A percentile compares a stretch with the other conserved stretches of the same genome.
Evolutionary conservation across 2,113 vertebrate species (phyloP).

Genomic region (Notiomystis cincta): DNA sequence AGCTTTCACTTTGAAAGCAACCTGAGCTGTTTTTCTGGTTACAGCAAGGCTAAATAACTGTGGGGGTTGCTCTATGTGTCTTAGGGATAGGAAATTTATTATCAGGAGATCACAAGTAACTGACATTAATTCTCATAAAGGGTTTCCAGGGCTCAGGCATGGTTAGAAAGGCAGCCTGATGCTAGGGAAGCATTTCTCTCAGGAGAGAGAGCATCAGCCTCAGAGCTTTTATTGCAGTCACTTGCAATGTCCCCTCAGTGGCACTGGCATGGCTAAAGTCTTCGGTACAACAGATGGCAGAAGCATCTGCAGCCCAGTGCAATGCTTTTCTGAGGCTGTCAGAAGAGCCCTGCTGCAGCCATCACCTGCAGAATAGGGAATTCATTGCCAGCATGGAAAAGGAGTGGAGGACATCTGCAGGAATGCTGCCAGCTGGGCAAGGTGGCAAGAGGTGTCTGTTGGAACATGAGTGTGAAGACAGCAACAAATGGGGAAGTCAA

Average conservation of each 20-base stretch:
- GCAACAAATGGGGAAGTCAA: neutral
- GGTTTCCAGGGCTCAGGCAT: neutral
- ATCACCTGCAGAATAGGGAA: neutral
- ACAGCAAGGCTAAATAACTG: neutral
- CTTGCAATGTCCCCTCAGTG: accelerated
- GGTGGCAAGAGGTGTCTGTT: neutral
- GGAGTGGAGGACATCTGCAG: neutral
- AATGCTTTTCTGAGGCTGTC: neutral
- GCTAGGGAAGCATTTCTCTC: neutral
- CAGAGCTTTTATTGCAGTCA: neutral
- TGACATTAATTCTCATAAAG: neutral
- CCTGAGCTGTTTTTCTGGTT: neutral
- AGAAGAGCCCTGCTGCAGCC: neutral
- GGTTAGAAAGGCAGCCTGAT: neutral
- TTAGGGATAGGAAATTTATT: neutral
- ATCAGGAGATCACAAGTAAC: neutral
- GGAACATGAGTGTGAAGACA: neutral
- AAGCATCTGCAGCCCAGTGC: neutral
- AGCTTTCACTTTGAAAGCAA: neutral
- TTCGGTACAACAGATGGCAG: neutral
- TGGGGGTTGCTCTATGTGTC: neutral
- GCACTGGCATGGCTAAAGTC: neutral
- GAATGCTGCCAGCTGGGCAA: neutral
- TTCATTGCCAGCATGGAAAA: neutral
- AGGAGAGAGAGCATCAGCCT: neutral